Conservation (phyloP, 1,140 invertebrate genomes). For the Drosophila pallidifrons region DNA sequence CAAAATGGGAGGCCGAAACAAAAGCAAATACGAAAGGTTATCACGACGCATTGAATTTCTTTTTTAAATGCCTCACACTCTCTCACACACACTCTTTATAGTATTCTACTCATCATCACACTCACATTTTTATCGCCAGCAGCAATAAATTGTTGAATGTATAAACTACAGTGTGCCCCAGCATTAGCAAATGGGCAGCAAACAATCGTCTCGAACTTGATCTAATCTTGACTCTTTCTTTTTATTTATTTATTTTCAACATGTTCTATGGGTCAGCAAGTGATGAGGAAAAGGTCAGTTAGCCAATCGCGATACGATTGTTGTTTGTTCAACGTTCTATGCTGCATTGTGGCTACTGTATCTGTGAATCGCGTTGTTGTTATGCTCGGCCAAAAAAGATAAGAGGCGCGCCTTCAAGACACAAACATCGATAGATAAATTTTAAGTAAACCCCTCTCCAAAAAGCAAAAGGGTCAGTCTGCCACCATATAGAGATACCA, state of each 20-base stretch:
- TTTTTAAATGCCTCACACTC: slow-evolving; percentile 49
- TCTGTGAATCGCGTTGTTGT: slow-evolving; percentile 9
- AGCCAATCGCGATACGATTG: slow-evolving; percentile 46
- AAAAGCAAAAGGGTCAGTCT: slow-evolving; percentile 57
- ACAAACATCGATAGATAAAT: slow-evolving; percentile 27
- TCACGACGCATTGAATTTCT: slow-evolving; percentile 68
- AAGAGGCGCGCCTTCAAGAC: slow-evolving; percentile 29
- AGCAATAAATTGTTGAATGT: slow-evolving; percentile 17
- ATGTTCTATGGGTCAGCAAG: slow-evolving; percentile 65
- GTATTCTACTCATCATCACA: too few relatives aligned
- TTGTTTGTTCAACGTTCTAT: not conserved
- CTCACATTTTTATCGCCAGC: slow-evolving; percentile 40
- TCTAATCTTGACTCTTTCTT: slow-evolving; percentile 7
- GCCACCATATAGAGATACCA: slow-evolving; percentile 21
- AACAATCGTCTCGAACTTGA: slow-evolving; percentile 1
- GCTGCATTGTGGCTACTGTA: slow-evolving; percentile 34
- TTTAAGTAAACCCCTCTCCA: slow-evolving; percentile 8
- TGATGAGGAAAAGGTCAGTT: slow-evolving; percentile 67
- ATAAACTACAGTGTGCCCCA: slow-evolving; percentile 6
- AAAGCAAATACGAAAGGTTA: slow-evolving; percentile 68
- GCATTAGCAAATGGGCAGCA: not conserved
- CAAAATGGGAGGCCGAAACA: slow-evolving; percentile 22
- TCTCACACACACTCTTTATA: not conserved
- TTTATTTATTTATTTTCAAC: not conserved
- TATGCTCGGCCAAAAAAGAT: slow-evolving; percentile 38